phyloP scores from a whole-genome alignment of 2,888 invertebrate genomes.

The Lysandra coridon region DNA sequence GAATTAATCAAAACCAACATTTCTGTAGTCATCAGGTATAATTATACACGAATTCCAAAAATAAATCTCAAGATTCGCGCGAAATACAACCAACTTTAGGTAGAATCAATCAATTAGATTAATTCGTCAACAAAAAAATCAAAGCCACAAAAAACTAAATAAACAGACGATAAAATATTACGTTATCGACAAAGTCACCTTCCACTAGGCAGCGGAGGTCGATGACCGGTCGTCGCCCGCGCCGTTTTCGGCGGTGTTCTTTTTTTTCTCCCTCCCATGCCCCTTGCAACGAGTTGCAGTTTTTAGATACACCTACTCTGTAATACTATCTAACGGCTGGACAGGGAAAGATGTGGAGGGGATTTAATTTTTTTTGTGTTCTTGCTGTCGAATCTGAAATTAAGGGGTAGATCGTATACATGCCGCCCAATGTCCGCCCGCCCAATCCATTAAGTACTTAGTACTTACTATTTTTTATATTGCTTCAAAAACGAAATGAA shows the following conservation, averaged over 20 bases:
- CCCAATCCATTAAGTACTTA: too few relatives aligned
- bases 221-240: conserved; percentile 75
- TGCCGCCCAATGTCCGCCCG: too few relatives aligned
- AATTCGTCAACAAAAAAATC: conserved; percentile 7
- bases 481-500: too few relatives aligned
- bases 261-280: conserved; percentile 53
- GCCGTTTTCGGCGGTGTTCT: conserved; percentile 55
- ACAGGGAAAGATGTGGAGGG: conserved; percentile 50
- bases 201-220: conserved; percentile 56
- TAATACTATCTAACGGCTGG: conserved; percentile 76
- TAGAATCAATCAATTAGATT: not conserved
- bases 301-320: conserved; percentile 79
- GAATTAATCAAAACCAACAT: not conserved
- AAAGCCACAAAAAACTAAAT: conserved; percentile 13
- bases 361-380: not conserved
- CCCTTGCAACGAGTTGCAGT: conserved; percentile 74
- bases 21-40: not conserved
- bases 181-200: conserved; percentile 39
- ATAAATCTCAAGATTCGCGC: too few relatives aligned
- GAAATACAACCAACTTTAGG: not conserved
- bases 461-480: too few relatives aligned
- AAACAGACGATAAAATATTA: conserved; percentile 19
- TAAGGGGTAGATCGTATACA: too few relatives aligned
- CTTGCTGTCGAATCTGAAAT: too few relatives aligned
- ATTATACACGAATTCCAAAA: not conserved